Conservation (phyloP, 2,888 invertebrate genomes). For the Pollenia amentaria region DNA sequence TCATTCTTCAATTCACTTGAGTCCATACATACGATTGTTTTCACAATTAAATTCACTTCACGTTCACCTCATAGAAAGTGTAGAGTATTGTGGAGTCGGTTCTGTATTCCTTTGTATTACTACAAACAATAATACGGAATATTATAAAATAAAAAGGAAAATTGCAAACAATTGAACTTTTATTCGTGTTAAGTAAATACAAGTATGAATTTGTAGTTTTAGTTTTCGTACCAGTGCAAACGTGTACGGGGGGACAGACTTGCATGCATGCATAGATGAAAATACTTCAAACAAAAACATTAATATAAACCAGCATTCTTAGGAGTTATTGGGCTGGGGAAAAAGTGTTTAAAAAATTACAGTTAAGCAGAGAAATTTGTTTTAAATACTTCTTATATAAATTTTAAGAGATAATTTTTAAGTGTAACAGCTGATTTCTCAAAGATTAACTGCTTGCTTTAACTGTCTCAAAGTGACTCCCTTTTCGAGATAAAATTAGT, state of each 20-base stretch:
- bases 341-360: background rate
- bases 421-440: no score
- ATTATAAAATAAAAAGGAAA: conserved; percentile 6
- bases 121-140: background rate
- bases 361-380: background rate
- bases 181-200: conserved; percentile 51
- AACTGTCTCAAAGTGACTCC: no score
- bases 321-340: background rate
- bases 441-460: no score
- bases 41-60: conserved; percentile 29
- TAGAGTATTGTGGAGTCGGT: conserved; percentile 40
- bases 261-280: conserved; percentile 14
- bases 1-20: background rate
- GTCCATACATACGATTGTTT: no score
- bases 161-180: conserved; percentile 56
- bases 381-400: background rate
- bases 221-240: conserved; percentile 14
- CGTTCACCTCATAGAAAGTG: conserved; percentile 6
- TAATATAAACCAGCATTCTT: conserved; percentile 1
- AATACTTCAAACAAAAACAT: conserved; percentile 34
- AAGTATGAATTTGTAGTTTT: conserved; percentile 30
- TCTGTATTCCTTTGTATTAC: background rate
- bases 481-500: no score
- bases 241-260: background rate
- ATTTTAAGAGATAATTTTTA: no score